Evolutionary conservation across 2,113 vertebrate genomes (phyloP), one percentile per base, ranked within the genome.

Genomic region (Podarcis cretensis): DNA sequence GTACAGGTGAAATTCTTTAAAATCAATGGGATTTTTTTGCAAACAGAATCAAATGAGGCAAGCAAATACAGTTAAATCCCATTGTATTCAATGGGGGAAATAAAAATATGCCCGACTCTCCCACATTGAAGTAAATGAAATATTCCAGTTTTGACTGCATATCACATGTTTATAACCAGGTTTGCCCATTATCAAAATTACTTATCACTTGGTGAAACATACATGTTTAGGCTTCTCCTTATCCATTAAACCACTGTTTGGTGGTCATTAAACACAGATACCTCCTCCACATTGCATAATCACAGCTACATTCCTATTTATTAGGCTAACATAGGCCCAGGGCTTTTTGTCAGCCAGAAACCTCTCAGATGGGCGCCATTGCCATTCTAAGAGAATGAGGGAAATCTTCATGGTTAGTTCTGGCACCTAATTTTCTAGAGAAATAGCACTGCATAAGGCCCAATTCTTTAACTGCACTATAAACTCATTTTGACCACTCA

Each of bases 261-360:
- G 43, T 59, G 57, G 57, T 3, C 74, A 80, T 83, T 90, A 74
- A 93, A 54, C 66, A 13, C 68, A 71, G 78, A 79, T 73, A 90
- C 86, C 90, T 88, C 92, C 90, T 83, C 14, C 86, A 81, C 86
- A 25, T 84, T 94, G 92, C 78, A 9, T 76, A 91, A 85, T 9
- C 5, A 1, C 81, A 83, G 77, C 81, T 68, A 85, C 20, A 87
- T 87, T 76, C 83, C 81, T 90, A 4, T 83, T 54, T 69, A 43
- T 20, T 83, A 30, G 5, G 13, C 21, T 32, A 66, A 66, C 37
- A 43, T 0, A 37, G n/a, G 32, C 77, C 48, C 48, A 54, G 48
- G 48, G 48, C 48, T 54, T 54, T 54, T 54, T 54, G 9, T 12
- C 48, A 54, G 48, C 9, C 48, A 3, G 48, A 54, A 54, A 54